Evolutionary conservation across 2,113 vertebrate genomes (phyloP), one percentile per base, ranked within the genome.

Genomic region (Neotoma lepida): DNA sequence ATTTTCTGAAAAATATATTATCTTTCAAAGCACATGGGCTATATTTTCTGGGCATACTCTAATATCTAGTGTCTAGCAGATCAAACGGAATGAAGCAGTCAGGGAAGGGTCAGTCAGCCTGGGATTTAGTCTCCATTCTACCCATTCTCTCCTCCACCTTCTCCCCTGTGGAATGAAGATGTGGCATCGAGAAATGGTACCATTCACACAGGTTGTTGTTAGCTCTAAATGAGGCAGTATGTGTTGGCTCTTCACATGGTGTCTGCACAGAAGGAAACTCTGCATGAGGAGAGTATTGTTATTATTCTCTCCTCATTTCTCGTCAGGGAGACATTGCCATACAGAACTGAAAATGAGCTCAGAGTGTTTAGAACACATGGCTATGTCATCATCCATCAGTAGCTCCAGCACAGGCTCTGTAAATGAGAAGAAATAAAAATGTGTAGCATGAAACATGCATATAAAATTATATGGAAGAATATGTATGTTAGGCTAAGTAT

Each of bases 381-480:
- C 58, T 18, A 3, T 44, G 26, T 33, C 41, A 44, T 39, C 39
- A 46, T 44, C 41, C 44, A 54, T 33, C 4, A 0, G 18, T 44
- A 9, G 15, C 7, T 28, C 2, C 24, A 1, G 4, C 17, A 26
- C n/a, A 12, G 46, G 84, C 1, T 6, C 10, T 26, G 0, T 56
- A 51, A 73, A 18, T 78, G 9, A 56, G n/a, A 78, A 17, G 26
- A 58, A 85, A 86, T 28, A 3, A 81, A 64, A 44, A 46, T 35
- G 54, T 15, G 9, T 3, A 22, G 1, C 30, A 56, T 41, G 30
- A 61, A 39, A 39, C 17, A 24, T 17, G 2, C 22, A 6, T 26
- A 18, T 14, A 30, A 46, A 41, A 73, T 41, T 24, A 39, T 9
- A 28, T 1, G 9, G 51, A 88, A 7, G 35, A 51, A 56, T 63